Conservation (phyloP, 2,797 vertebrate genomes). For the Tarsius wallacei region DNA sequence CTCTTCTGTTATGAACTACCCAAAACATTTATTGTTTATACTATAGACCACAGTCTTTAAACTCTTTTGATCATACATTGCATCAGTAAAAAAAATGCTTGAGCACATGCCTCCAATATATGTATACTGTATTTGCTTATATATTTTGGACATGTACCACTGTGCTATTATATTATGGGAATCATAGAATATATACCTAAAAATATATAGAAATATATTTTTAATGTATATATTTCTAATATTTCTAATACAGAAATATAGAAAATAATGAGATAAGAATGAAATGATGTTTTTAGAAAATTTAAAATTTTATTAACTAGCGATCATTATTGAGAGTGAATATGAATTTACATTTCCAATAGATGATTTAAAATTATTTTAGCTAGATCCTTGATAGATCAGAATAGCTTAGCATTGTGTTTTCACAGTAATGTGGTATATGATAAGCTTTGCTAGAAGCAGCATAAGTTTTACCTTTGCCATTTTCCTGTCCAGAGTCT, state of each 20-base stretch:
- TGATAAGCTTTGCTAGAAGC: background rate
- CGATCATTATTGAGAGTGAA: conserved; percentile 22
- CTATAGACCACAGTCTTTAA: background rate
- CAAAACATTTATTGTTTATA: background rate
- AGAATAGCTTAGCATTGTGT: conserved; percentile 38
- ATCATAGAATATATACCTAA: background rate
- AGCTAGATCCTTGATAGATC: background rate
- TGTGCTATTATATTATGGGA: background rate
- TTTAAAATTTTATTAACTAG: conserved; percentile 11
- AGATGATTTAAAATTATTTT: conserved; percentile 20
- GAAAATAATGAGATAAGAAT: conserved; percentile 27
- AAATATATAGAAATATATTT: no score
- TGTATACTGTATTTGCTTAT: background rate
- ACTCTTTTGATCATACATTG: background rate
- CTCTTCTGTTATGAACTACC: background rate
- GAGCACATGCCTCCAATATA: background rate
- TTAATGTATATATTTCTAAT: no score
- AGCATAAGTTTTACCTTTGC: conserved; percentile 12
- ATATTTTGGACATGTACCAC: background rate
- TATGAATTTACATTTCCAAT: background rate
- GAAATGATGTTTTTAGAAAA: conserved; percentile 36
- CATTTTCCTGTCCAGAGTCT: background rate
- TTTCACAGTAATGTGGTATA: background rate
- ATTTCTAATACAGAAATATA: background rate
- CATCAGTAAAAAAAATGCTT: background rate